Evolutionary conservation across 2,797 vertebrate genomes (phyloP).

Genomic region (Acanthopagrus latus): DNA sequence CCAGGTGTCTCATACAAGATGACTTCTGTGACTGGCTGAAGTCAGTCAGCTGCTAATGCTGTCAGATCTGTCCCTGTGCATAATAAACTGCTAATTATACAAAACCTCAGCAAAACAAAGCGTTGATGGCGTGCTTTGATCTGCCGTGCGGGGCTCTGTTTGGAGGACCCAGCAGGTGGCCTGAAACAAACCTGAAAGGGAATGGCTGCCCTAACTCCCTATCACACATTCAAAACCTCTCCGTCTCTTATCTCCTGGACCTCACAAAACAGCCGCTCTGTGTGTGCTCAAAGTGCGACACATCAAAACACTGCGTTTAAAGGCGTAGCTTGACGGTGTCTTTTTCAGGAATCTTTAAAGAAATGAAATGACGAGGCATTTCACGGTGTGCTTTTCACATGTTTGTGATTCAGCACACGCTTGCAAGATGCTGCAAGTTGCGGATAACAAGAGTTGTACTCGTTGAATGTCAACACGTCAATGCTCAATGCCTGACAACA

Average conservation of each 20-base stretch:
- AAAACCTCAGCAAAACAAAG: constrained; percentile 50
- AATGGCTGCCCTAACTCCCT: constrained; percentile 38
- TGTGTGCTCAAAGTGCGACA: constrained; percentile 29
- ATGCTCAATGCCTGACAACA: constrained; percentile 9
- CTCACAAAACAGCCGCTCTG: constrained; percentile 56
- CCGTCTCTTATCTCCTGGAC: constrained; percentile 57
- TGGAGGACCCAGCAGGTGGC: constrained; percentile 65
- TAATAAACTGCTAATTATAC: constrained; percentile 56
- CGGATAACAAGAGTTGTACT: constrained; percentile 21
- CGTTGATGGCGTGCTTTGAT: constrained; percentile 59
- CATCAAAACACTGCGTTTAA: constrained; percentile 60
- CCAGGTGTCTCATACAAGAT: constrained; percentile 23
- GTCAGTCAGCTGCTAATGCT: constrained; percentile 37
- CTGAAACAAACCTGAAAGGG: constrained; percentile 62
- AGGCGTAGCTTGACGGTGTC: constrained; percentile 16
- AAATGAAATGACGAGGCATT: constrained; percentile 33
- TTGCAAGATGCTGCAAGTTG: not conserved
- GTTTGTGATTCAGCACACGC: constrained; percentile 19
- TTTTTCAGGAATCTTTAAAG: constrained; percentile 49
- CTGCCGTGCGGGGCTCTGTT: constrained; percentile 51
- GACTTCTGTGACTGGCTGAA: constrained; percentile 43
- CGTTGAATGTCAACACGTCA: constrained; percentile 25
- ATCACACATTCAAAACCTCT: constrained; percentile 51
- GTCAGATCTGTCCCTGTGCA: constrained; percentile 32
- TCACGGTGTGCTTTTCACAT: constrained; percentile 24